Conservation (phyloP, 2,797 vertebrate species). For the Gadopsis marmoratus region DNA sequence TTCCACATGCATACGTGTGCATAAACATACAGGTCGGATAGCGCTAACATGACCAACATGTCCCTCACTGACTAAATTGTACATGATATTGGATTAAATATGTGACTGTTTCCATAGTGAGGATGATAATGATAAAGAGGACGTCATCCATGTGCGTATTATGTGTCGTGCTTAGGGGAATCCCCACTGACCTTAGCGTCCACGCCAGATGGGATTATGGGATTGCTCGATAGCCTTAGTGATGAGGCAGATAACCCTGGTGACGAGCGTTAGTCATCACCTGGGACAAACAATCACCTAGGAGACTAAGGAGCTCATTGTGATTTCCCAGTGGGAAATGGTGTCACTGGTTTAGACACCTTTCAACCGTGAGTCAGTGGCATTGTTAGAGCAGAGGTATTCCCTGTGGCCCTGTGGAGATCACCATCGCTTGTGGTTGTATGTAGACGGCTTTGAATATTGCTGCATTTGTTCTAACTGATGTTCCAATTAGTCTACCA, state of each 20-base stretch:
- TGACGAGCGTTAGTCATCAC: constrained; percentile 66
- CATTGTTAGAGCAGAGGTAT: constrained; percentile 39
- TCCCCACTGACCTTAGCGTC: constrained; percentile 62
- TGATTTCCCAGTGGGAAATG: constrained; percentile 48
- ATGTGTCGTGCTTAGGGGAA: constrained; percentile 50
- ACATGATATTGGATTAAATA: constrained; percentile 19
- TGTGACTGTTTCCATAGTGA: constrained; percentile 13
- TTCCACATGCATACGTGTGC: not conserved
- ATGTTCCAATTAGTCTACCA: not conserved
- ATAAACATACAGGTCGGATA: not conserved
- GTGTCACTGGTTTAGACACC: constrained; percentile 54
- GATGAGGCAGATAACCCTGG: constrained; percentile 59
- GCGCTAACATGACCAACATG: not conserved
- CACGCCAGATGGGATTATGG: constrained; percentile 65
- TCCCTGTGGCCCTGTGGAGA: constrained; percentile 37
- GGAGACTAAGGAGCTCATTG: constrained; percentile 70
- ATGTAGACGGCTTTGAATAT: constrained; percentile 5
- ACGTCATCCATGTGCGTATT: constrained; percentile 22
- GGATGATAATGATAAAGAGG: constrained; percentile 16
- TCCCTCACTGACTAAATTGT: not conserved
- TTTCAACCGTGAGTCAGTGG: constrained; percentile 51
- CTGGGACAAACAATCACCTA: constrained; percentile 59
- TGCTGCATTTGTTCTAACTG: constrained; percentile 6
- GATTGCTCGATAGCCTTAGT: constrained; percentile 57
- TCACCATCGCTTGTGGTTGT: not conserved